These are phyloP conservation scores for Phrynocephalus guinanensis DNA, from an alignment of 2,797 vertebrate species.

Conservation along the genomic window DNA sequence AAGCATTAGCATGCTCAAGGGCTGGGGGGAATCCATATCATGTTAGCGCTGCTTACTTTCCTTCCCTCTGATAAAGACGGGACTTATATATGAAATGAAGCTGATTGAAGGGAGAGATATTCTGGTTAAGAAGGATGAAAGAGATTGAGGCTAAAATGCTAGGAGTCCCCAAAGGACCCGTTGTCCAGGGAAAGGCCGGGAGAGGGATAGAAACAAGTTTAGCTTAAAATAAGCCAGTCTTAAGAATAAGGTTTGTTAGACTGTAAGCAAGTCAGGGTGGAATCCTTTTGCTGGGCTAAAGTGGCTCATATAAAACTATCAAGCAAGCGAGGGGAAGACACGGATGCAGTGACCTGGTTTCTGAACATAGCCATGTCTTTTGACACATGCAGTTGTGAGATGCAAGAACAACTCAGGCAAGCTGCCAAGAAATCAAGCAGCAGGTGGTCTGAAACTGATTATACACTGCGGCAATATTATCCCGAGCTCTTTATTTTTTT, in stretches of 20 bases:
- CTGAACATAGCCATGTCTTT: neutral
- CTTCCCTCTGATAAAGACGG: constrained; percentile 11
- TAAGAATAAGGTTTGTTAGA: neutral
- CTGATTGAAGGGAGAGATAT: neutral
- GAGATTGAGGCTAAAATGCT: neutral
- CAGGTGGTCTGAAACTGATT: too few species aligned
- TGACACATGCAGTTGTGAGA: neutral
- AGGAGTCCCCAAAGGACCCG: neutral
- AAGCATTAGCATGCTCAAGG: neutral
- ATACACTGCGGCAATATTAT: neutral
- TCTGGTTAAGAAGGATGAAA: neutral
- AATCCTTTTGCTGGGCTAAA: neutral
- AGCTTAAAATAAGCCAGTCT: neutral
- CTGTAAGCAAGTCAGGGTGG: neutral
- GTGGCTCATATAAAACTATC: neutral
- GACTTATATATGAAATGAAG: constrained; percentile 15
- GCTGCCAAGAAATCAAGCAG: neutral
- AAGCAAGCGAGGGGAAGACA: neutral
- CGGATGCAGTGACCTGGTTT: constrained; percentile 6
- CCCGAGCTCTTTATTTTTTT: neutral
- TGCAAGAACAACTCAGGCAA: neutral
- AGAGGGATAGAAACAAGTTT: constrained; percentile 1
- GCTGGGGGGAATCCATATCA: neutral
- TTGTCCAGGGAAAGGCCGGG: neutral
- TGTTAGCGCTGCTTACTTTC: constrained; percentile 19